phyloP scores from a whole-genome alignment of 2,797 vertebrate genomes.

The Phoxinus dragarum region DNA sequence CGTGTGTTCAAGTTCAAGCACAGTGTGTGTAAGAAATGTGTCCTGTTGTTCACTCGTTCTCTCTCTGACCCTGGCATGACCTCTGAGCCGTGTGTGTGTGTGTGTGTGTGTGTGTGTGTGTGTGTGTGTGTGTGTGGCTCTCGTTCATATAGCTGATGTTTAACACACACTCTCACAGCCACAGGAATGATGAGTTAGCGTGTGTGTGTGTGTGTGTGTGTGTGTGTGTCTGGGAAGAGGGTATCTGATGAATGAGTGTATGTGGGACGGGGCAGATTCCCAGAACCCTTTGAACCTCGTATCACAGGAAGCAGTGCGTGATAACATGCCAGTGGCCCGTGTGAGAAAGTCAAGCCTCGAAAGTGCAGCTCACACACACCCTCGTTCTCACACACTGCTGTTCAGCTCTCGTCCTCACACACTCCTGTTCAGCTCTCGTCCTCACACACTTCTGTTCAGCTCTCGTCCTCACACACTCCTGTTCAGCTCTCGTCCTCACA shows the following conservation, averaged over 20 bases:
- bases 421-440: too few species aligned
- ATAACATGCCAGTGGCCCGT: conserved; percentile 76
- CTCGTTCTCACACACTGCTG: neutral
- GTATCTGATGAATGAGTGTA: conserved; percentile 74
- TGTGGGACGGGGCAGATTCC: conserved; percentile 71
- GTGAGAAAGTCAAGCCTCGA: conserved; percentile 65
- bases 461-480: too few species aligned
- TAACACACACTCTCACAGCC: conserved; percentile 1
- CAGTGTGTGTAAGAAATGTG: conserved; percentile 5
- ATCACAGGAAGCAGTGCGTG: conserved; percentile 75
- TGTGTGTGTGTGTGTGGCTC: conserved; percentile 35
- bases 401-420: too few species aligned
- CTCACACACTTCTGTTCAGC: too few species aligned
- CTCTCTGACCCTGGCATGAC: conserved; percentile 22
- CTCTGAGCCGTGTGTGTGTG: neutral
- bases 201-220: neutral
- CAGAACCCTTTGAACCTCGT: conserved; percentile 72
- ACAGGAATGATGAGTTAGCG: conserved; percentile 40
- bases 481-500: too few species aligned
- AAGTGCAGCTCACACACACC: conserved; percentile 39
- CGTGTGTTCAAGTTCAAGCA: conserved; percentile 27
- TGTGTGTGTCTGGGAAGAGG: conserved; percentile 44
- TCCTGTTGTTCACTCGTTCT: conserved; percentile 10
- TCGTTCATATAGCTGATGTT: conserved; percentile 7
- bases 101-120: conserved; percentile 18